Percentiles rank a stretch among this genome's conserved stretches.
phyloP scores from a whole-genome alignment of 2,888 invertebrate species.

The Ctena decussata region DNA sequence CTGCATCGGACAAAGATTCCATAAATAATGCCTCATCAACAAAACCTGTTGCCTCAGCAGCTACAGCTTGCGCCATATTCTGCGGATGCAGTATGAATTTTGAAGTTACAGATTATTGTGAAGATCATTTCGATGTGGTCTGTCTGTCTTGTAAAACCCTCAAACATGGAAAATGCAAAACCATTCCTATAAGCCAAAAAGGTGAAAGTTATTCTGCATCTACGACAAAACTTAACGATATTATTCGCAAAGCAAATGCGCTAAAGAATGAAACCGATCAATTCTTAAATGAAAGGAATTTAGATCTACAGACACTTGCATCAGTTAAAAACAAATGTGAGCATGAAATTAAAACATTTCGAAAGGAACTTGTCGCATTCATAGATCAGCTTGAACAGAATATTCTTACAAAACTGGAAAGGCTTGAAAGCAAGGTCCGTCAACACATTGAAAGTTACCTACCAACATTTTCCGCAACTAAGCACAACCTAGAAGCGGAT shows the following conservation, averaged over 20 bases:
- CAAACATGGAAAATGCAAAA: neutral
- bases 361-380: neutral
- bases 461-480: neutral
- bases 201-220: neutral
- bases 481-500: neutral
- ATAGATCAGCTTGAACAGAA: neutral
- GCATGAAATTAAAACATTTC: neutral
- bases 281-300: neutral
- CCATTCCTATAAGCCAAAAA: neutral
- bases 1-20: too few species aligned
- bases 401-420: neutral
- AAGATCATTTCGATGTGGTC: neutral
- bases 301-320: neutral
- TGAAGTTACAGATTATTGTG: neutral
- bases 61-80: neutral
- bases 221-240: neutral
- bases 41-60: neutral
- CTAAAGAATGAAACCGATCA: neutral
- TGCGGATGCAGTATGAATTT: neutral
- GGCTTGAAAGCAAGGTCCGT: neutral
- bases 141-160: neutral
- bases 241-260: neutral
- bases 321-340: neutral
- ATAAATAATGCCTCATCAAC: too few species aligned
- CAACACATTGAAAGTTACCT: neutral